Evolutionary conservation across 2,797 vertebrate species (phyloP).

Genomic region (Rhabdophis nuchalis): DNA sequence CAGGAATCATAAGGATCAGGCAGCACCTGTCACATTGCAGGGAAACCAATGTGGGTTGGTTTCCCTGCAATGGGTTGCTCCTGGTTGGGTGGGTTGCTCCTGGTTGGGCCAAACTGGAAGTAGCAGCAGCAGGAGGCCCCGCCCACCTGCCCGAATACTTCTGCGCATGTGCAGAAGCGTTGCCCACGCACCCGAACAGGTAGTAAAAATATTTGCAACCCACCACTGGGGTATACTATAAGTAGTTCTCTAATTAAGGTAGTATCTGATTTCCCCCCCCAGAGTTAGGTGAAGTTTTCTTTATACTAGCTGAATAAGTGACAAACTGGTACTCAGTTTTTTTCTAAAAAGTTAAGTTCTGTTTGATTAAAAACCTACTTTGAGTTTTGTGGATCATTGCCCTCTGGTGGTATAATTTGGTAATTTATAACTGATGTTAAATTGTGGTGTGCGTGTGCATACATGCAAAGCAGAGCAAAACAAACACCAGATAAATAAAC

Average conservation of each 20-base stretch:
- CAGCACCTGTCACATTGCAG: neutral
- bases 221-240: neutral
- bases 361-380: conserved; percentile 8
- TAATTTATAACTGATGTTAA: neutral
- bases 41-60: no score
- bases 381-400: conserved; percentile 40
- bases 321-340: rapidly evolving
- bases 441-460: no score
- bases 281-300: neutral
- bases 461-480: neutral
- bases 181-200: no score
- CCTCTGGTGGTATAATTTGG: conserved; percentile 63
- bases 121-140: no score
- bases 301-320: neutral
- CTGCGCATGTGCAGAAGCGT: no score
- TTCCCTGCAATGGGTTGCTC: no score
- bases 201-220: no score
- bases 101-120: no score
- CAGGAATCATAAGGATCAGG: neutral
- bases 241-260: neutral
- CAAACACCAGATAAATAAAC: conserved; percentile 12
- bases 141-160: no score
- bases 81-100: no score
- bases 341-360: neutral
- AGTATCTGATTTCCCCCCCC: no score